A percentile compares a stretch with the other conserved stretches of the same genome.
Evolutionary conservation across 2,888 invertebrate species (phyloP).

Genomic region (Dicycla oo): DNA sequence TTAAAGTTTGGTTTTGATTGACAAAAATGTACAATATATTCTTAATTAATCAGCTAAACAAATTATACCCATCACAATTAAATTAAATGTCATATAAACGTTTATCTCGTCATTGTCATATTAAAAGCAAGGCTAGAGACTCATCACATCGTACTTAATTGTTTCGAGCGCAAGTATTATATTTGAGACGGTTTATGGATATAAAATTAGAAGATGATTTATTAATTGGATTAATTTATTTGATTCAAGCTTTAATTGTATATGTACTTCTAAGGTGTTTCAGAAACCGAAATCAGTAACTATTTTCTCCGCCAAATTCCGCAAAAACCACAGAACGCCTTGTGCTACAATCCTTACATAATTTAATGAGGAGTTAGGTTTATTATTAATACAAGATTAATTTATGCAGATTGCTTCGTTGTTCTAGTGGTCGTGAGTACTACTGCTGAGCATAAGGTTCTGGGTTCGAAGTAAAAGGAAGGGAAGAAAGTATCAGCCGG

Average conservation of each 20-base stretch:
- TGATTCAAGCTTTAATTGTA: no score
- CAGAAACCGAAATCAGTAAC: not conserved
- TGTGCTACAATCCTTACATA: not conserved
- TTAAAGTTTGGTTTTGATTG: conserved; percentile 21
- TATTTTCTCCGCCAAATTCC: not conserved
- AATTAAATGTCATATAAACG: conserved; percentile 44
- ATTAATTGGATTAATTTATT: not conserved
- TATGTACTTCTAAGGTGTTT: not conserved
- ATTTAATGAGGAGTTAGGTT: not conserved
- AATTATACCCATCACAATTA: conserved; percentile 51
- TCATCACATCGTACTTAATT: conserved; percentile 33
- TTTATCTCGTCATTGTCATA: conserved; percentile 43
- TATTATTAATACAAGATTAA: no score
- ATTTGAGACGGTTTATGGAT: not conserved
- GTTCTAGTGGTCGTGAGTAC: no score
- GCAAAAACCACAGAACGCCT: not conserved
- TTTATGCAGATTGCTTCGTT: no score
- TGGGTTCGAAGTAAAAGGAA: no score
- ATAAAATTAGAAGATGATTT: not conserved
- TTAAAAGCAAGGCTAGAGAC: conserved; percentile 16
- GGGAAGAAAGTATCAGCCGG: no score
- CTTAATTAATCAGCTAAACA: conserved; percentile 46
- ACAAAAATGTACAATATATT: conserved; percentile 23
- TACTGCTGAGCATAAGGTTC: no score
- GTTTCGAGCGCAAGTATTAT: conserved; percentile 2